A percentile compares a stretch with the other conserved stretches of the same genome.
phyloP scores from a whole-genome alignment of 2,797 vertebrate species.

The Artibeus jamaicensis region DNA sequence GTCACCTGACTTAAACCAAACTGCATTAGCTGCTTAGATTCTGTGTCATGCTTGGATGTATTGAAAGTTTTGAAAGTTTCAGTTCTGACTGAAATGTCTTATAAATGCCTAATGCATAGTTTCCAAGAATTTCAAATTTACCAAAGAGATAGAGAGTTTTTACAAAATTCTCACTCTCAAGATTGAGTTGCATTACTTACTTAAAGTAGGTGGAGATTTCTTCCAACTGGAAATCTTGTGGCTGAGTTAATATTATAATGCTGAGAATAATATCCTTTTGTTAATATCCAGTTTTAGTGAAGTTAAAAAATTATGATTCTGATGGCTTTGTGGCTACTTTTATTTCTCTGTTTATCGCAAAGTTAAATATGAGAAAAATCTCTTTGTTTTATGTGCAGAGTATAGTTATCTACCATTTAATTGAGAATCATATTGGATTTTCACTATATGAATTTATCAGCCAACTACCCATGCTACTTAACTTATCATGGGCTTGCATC shows the following conservation, averaged over 20 bases:
- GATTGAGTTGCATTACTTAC: background rate
- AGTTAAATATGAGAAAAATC: background rate
- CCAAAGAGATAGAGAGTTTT: background rate
- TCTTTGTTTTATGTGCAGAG: background rate
- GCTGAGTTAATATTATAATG: background rate
- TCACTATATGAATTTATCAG: background rate
- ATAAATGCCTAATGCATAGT: background rate
- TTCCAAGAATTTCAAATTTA: slow-evolving; percentile 13
- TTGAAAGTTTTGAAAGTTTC: background rate
- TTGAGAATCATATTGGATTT: slow-evolving; percentile 1
- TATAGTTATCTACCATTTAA: background rate
- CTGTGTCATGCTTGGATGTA: background rate
- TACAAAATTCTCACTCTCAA: background rate
- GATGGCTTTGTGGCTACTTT: background rate
- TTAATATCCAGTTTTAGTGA: background rate
- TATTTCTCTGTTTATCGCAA: background rate
- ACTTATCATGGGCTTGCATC: background rate
- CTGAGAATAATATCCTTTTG: background rate
- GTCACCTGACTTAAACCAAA: background rate
- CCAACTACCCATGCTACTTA: background rate
- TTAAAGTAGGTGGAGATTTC: background rate
- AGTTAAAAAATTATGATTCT: background rate
- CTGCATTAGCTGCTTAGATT: background rate
- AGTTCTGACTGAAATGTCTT: background rate
- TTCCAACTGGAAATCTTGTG: background rate